A percentile compares a stretch with the other conserved stretches of the same genome.
These are phyloP conservation scores for Clarias laeviceps DNA, from an alignment of 2,797 vertebrate genomes.

Conservation along the genomic window DNA sequence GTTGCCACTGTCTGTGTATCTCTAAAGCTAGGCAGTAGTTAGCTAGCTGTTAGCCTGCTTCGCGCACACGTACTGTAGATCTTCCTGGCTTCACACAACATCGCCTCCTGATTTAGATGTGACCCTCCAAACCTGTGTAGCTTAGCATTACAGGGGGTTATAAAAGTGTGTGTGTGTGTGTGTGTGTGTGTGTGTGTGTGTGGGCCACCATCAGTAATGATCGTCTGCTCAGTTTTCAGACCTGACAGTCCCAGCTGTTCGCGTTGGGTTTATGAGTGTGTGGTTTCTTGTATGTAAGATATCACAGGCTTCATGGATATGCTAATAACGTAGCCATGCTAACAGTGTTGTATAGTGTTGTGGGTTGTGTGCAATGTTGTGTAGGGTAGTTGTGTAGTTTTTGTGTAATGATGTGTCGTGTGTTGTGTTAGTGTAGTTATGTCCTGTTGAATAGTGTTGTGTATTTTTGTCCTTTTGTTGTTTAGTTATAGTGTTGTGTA, in stretches of 20 bases:
- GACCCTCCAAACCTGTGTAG: neutral
- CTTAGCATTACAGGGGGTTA: neutral
- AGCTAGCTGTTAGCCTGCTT: neutral
- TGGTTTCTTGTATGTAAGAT: neutral
- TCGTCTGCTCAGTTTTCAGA: neutral
- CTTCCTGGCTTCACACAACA: neutral
- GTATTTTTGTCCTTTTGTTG: neutral
- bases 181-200: slow-evolving; percentile 11
- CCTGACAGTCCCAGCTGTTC: neutral
- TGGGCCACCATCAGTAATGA: neutral
- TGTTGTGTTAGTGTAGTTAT: neutral
- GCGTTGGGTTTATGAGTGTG: neutral
- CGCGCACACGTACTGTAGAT: neutral
- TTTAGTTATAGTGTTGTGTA: too few relatives aligned
- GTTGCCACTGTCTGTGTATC: neutral
- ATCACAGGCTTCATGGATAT: neutral
- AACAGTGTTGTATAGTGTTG: neutral
- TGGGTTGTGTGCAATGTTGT: neutral
- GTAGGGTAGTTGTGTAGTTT: too few relatives aligned
- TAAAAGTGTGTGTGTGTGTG: neutral
- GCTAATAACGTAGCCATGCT: neutral
- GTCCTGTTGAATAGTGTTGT: neutral
- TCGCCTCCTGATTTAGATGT: neutral
- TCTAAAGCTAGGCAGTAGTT: neutral
- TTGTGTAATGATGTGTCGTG: neutral